A percentile compares a stretch with the other conserved stretches of the same genome.
Conservation (phyloP, 2,113 vertebrate genomes). For the Sinocyclocheilus anophthalmus region DNA sequence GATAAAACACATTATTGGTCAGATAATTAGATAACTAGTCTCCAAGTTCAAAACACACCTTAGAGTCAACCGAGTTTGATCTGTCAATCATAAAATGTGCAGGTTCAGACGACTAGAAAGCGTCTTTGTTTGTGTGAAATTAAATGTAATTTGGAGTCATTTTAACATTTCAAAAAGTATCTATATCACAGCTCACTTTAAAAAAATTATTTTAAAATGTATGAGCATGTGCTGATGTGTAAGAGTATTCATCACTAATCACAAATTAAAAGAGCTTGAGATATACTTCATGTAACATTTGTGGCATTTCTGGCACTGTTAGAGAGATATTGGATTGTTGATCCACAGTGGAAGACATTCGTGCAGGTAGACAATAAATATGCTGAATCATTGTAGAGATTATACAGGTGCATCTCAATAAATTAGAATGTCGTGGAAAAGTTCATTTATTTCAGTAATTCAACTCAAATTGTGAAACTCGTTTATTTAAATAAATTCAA, state of each 20-base stretch:
- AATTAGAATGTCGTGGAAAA: too few species aligned
- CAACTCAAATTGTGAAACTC: too few species aligned
- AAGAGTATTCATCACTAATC: not conserved
- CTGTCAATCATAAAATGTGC: not conserved
- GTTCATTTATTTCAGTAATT: too few species aligned
- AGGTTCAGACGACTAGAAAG: not conserved
- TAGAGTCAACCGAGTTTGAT: not conserved
- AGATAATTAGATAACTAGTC: not conserved
- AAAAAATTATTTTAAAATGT: not conserved
- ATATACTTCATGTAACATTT: not conserved
- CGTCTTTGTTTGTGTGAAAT: not conserved
- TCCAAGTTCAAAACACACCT: not conserved
- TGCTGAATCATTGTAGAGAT: constrained; percentile 10
- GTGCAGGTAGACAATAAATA: constrained; percentile 2
- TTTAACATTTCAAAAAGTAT: not conserved
- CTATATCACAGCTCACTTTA: not conserved
- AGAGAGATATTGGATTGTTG: constrained; percentile 7
- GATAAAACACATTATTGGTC: not conserved
- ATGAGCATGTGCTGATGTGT: not conserved
- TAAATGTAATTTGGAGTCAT: not conserved
- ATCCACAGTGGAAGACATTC: too few species aligned
- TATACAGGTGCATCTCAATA: not conserved
- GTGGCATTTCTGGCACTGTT: not conserved
- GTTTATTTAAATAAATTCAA: too few species aligned
- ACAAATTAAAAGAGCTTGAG: not conserved